Percentiles rank a stretch among this genome's conserved stretches.
phyloP scores from a whole-genome alignment of 2,888 invertebrate genomes.

The Lagria hirta region DNA sequence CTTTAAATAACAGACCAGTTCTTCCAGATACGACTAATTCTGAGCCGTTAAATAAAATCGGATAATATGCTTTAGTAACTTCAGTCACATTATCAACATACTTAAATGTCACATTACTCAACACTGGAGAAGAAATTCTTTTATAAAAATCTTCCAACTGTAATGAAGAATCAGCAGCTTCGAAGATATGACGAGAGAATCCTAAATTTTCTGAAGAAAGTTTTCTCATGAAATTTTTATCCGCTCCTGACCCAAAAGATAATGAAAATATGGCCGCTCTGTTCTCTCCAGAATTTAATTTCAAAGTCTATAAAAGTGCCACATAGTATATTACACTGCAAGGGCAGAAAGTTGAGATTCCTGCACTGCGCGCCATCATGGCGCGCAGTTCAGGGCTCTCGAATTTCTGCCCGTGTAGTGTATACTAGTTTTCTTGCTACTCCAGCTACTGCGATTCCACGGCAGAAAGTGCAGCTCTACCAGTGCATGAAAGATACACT shows the following conservation, averaged over 20 bases:
- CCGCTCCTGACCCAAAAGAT: slow-evolving; percentile 68
- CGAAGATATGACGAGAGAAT: slow-evolving; percentile 68
- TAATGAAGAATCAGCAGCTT: slow-evolving; percentile 64
- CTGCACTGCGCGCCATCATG: too few relatives aligned
- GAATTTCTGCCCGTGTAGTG: too few relatives aligned
- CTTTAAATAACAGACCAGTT: slow-evolving; percentile 35
- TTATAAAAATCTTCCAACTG: slow-evolving; percentile 67
- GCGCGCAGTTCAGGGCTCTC: too few relatives aligned
- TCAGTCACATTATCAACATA: slow-evolving; percentile 62
- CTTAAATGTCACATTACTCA: slow-evolving; percentile 63
- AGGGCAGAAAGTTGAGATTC: too few relatives aligned
- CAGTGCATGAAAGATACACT: too few relatives aligned
- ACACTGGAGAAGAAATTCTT: slow-evolving; percentile 66
- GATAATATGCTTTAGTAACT: slow-evolving; percentile 60
- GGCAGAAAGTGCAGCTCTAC: too few relatives aligned
- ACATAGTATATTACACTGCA: too few relatives aligned
- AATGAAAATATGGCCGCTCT: slow-evolving; percentile 60
- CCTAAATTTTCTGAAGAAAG: slow-evolving; percentile 65
- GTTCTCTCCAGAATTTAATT: slow-evolving; percentile 54
- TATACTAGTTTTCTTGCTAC: too few relatives aligned
- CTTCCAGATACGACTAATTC: slow-evolving; percentile 65
- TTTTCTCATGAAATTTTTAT: slow-evolving; percentile 64
- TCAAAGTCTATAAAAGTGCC: too few relatives aligned
- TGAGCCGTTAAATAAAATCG: slow-evolving; percentile 62
- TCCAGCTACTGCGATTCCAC: too few relatives aligned